Conservation (phyloP, 2,797 vertebrate genomes). For the Podargus strigoides region DNA sequence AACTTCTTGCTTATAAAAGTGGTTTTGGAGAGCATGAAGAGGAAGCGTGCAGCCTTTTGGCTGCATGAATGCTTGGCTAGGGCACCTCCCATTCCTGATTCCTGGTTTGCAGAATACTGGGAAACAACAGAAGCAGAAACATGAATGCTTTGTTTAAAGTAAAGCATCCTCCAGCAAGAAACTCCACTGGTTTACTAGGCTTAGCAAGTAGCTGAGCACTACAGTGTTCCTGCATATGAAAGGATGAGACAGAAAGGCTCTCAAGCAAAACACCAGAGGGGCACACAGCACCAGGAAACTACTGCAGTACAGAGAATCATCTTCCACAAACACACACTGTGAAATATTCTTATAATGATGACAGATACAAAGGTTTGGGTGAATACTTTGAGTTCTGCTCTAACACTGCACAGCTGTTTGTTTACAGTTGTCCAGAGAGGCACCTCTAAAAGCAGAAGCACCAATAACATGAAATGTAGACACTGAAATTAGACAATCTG, state of each 20-base stretch:
- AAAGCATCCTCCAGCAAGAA: conserved; percentile 32
- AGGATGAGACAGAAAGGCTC: not conserved
- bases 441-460: not conserved
- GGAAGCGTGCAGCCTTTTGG: not conserved
- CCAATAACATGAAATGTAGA: not conserved
- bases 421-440: not conserved
- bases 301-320: not conserved
- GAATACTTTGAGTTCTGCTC: not conserved
- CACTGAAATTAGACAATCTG: not conserved
- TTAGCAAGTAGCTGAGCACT: not conserved
- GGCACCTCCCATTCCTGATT: conserved; percentile 35
- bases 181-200: not conserved
- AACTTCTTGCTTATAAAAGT: not conserved
- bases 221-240: not conserved
- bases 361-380: not conserved
- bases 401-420: not conserved
- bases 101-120: conserved; percentile 44
- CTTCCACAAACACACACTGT: not conserved
- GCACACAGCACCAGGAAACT: not conserved
- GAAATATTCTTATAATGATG: not conserved
- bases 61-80: not conserved
- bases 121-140: conserved; percentile 43
- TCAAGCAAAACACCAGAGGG: not conserved
- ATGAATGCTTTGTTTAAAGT: conserved; percentile 51
- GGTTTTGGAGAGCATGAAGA: not conserved